Evolutionary conservation across 2,113 vertebrate genomes (phyloP).

Genomic region (Myiagra hebetior): DNA sequence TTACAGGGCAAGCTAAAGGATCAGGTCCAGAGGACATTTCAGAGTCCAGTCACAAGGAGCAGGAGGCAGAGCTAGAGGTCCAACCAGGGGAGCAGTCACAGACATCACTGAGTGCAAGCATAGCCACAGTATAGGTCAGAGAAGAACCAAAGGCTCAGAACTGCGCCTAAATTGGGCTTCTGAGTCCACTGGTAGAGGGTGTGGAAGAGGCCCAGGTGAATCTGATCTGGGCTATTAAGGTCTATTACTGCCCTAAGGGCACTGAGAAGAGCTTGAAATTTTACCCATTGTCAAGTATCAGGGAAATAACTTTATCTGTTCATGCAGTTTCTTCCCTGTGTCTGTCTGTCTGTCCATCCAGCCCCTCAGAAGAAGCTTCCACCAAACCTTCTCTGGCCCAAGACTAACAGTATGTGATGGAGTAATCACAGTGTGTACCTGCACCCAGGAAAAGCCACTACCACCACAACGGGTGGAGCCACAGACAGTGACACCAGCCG

Average conservation of each 20-base stretch:
- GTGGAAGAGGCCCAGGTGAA: neutral
- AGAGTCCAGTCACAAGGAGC: neutral
- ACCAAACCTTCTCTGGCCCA: neutral
- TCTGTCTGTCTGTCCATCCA: no score
- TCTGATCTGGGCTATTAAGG: neutral
- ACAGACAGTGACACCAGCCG: neutral
- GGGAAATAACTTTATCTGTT: neutral
- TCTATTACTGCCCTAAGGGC: neutral
- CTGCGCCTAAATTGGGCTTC: neutral
- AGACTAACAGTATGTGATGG: neutral
- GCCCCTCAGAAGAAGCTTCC: neutral
- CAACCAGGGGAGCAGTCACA: neutral
- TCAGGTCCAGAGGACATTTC: neutral
- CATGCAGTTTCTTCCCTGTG: neutral
- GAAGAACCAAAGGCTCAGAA: neutral
- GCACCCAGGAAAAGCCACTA: neutral
- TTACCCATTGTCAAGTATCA: neutral
- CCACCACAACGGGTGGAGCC: neutral
- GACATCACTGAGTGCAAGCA: neutral
- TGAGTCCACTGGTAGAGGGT: neutral
- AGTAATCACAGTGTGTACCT: neutral
- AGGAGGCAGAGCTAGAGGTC: neutral
- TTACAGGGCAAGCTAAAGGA: neutral
- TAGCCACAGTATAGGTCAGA: accelerated
- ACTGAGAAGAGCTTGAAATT: neutral